phyloP scores from a whole-genome alignment of 2,113 vertebrate species.

The Pteropus alecto region DNA sequence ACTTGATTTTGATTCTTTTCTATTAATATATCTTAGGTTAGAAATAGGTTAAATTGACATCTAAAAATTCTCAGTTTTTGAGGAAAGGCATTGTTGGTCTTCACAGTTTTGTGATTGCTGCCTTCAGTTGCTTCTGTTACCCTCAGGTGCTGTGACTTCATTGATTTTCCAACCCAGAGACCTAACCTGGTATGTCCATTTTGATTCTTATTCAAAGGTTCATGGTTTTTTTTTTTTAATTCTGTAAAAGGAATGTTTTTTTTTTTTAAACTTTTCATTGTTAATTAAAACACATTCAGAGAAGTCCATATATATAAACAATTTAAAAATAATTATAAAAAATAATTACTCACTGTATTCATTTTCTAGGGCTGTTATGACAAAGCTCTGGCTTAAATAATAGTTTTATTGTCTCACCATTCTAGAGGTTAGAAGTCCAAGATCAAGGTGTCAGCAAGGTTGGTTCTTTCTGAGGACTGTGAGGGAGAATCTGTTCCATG shows the following conservation, averaged over 20 bases:
- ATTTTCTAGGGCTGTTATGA: not conserved
- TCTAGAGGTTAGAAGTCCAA: not conserved
- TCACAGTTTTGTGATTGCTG: not conserved
- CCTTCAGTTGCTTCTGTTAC: not conserved
- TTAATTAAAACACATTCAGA: not conserved
- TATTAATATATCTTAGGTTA: not conserved
- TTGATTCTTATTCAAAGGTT: not conserved
- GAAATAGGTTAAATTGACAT: not conserved
- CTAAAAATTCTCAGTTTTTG: not conserved
- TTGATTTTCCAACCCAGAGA: not conserved
- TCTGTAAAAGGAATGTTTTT: not conserved
- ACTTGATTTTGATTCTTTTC: not conserved
- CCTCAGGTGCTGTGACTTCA: not conserved
- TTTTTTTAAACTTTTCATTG: not conserved
- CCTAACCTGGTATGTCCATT: not conserved
- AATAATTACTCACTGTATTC: not conserved
- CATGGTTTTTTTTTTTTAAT: not conserved
- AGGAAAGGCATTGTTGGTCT: not conserved
- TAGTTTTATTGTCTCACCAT: not conserved
- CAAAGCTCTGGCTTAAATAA: not conserved
- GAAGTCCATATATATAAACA: not conserved
- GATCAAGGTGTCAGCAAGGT: not conserved
- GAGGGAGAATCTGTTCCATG: not conserved
- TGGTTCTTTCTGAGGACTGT: not conserved
- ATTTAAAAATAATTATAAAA: not conserved